Evolutionary conservation across 1,140 invertebrate species (phyloP).

Genomic region (Sycophila sp.): DNA sequence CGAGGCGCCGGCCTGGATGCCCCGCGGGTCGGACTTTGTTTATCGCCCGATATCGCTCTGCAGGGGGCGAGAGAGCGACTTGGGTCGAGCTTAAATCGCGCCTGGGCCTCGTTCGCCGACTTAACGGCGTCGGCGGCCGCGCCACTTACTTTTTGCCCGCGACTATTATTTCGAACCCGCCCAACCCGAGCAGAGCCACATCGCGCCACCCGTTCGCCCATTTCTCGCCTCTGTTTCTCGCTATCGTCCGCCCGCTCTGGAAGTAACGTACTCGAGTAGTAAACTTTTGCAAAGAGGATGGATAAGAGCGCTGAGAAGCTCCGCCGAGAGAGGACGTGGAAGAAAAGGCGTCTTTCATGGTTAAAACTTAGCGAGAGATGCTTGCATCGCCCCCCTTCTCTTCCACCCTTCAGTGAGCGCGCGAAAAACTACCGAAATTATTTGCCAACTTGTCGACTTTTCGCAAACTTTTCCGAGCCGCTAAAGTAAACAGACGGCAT

Average conservation of each 20-base stretch:
- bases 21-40: constrained; percentile 41
- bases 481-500: constrained; percentile 2
- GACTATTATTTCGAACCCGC: constrained; percentile 23
- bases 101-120: neutral
- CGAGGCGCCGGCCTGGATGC: constrained; percentile 36
- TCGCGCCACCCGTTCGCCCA: neutral
- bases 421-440: constrained; percentile 30
- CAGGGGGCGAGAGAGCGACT: constrained; percentile 37
- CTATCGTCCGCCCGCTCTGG: neutral
- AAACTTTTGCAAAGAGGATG: constrained; percentile 38
- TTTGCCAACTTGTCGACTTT: constrained; percentile 20
- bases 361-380: constrained; percentile 36
- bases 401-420: too few relatives aligned
- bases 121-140: neutral
- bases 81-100: constrained; percentile 47
- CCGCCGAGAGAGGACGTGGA: neutral
- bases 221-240: neutral
- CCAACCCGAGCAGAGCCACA: too few relatives aligned
- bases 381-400: constrained; percentile 1
- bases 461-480: neutral
- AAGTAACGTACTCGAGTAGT: constrained; percentile 20
- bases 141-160: neutral
- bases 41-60: constrained; percentile 41
- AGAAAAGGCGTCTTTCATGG: constrained; percentile 36
- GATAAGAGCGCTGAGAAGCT: constrained; percentile 20